Base-by-base conservation (phyloP, 2,888 invertebrate species). In the Theretra japonica region DNA sequence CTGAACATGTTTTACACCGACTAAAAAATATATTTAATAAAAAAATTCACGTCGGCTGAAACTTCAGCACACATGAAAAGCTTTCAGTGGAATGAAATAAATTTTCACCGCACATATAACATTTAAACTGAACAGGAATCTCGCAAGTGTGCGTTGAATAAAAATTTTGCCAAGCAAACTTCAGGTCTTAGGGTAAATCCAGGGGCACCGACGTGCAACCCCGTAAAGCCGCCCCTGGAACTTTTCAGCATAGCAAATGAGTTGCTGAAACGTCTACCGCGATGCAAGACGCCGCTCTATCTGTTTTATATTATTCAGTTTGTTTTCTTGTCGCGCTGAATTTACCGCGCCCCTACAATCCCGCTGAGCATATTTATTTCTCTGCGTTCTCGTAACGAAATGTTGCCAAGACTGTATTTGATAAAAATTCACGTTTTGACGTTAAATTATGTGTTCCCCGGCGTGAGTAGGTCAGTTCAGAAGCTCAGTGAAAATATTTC, bases 181-280 rank as follows among this genome's bases (percentile, higher is more conserved):
- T 76, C 70, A 74, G 74, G 78, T 81, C 79, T 82, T 78, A 79
- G 73, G 72, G 72, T 75, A 78, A 80, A 77, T 77, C 76, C 77
- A 69, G 69, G 73, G 68, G 68, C 50, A 70, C 70, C 70, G 73
- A 73, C 59, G 70, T 69, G 72, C 70, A 68, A 69, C 60, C 72
- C 70, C 60, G 41, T 68, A 68, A 70, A 72, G 71, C 68, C 72
- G 70, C 68, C 74, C 73, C 56, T 73, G 75, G 74, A 81, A 82
- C 78, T 81, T 82, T 77, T 76, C 71, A 75, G 82, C 80, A 83
- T 83, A 79, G 79, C 79, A 78, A 80, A 79, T 79, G 80, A 79
- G 78, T 74, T 75, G 73, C 28, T 62, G 70, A 71, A 41, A 53
- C 30, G 48, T 70, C 62, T 65, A 62, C 33, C 48, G 48, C 48